Base-by-base conservation (phyloP, 2,113 vertebrate species). In the Aramus guarauna region DNA sequence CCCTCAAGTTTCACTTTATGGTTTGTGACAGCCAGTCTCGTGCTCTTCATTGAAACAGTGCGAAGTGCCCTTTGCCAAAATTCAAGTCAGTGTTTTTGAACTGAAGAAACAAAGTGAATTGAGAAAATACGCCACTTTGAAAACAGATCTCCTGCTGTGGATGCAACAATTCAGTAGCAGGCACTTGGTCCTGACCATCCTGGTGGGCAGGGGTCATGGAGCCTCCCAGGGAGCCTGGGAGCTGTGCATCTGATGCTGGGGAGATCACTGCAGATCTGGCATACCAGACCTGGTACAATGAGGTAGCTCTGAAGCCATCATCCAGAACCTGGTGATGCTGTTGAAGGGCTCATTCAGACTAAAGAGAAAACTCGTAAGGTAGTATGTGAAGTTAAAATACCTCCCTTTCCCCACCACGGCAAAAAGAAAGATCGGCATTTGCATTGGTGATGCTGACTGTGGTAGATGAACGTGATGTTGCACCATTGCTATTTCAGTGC, bases 341-440 rank as follows among this genome's bases (percentile, higher is more conserved):
- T 19, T 77, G 39, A 72, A 13, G 23, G 16, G 22, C n/a, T 77
- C 52, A 6, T 34, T 69, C 26, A 56, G 18, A 13, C 66, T 27
- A 20, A 50, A 63, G 53, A 41, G 13, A 53, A 79, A 76, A 9
- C 21, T 41, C 30, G 14, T 11, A 2, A 26, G 64, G 34, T n/a
- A 30, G 11, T 30, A 36, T 0, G 1, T 27, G 50, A 27, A 26
- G 15, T 69, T 68, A 10, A 32, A 91, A 48, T 19, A 9, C 14
- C 39, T 66, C 16, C 14, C 59, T 39, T 23, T 39, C 19, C 41
- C 20, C 24, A 15, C 5, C 11, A 22, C 2, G 2, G 20, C 45
- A 13, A 6, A 71, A 64, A 37, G 48, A 27, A 34, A 37, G 41
- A 11, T 9, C 2, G 1, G 5, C 0, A 3, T 34, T 69, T 39